Percentiles rank a stretch among this genome's conserved stretches.
Conservation (phyloP, 35 echinoderm and acorn worm genomes). For the Apostichopus parvimensis region DNA sequence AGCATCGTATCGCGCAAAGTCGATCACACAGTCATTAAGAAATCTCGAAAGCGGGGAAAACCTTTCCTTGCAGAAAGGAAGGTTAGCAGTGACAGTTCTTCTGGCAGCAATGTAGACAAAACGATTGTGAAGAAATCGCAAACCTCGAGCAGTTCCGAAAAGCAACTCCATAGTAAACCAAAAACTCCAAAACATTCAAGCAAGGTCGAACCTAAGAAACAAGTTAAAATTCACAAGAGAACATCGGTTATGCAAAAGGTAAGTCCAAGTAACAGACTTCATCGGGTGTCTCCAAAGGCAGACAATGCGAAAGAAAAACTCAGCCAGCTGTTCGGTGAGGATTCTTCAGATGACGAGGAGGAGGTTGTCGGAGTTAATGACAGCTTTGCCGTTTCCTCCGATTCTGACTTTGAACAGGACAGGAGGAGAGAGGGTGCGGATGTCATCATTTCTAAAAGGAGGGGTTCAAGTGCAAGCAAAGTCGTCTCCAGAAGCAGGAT, state of each 20-base stretch:
- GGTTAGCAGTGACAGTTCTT: background rate
- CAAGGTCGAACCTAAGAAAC: background rate
- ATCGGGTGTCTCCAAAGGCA: background rate
- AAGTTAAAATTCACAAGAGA: background rate
- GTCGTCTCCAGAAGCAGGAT: background rate
- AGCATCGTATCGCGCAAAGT: background rate
- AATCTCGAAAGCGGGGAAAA: background rate
- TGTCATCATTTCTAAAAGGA: background rate
- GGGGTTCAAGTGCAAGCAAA: background rate
- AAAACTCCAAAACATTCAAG: background rate
- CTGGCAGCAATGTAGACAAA: background rate
- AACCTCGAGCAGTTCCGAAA: background rate
- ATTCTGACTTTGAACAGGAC: background rate
- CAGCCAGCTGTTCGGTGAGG: slow-evolving; percentile 39
- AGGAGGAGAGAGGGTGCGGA: background rate
- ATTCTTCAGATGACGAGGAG: slow-evolving; percentile 31
- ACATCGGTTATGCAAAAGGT: background rate
- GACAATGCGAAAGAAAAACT: slow-evolving; percentile 20
- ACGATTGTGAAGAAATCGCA: background rate
- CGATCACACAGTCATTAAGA: background rate
- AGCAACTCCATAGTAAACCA: background rate
- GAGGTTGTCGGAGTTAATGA: background rate
- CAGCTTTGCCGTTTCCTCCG: background rate
- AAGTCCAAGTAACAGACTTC: background rate
- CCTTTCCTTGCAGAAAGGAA: background rate